Evolutionary conservation across 2,888 invertebrate genomes (phyloP).

Genomic region (Leucozona laternaria): DNA sequence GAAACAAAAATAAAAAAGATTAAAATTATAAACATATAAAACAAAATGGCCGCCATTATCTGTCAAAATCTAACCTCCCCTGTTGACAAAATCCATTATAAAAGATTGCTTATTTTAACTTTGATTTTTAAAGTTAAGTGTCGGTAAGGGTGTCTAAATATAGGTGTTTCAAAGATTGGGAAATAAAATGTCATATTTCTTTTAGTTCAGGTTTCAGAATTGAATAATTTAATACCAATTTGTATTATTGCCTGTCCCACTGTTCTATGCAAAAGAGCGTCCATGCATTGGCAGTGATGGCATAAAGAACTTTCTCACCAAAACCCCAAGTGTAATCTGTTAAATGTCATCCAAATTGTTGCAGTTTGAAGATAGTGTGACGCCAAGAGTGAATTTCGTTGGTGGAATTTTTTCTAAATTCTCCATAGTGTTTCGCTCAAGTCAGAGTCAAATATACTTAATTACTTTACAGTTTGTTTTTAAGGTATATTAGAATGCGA

Average conservation of each 20-base stretch:
- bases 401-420: slow-evolving; percentile 11
- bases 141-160: no score
- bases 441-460: background rate
- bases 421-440: background rate
- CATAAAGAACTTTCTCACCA: slow-evolving; percentile 31
- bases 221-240: background rate
- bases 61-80: no score
- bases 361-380: slow-evolving; percentile 31
- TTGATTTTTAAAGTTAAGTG: no score
- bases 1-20: no score
- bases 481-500: background rate
- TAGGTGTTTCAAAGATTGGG: no score
- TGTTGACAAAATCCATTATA: no score
- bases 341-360: slow-evolving; percentile 56
- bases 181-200: no score
- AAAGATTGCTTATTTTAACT: no score
- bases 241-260: background rate
- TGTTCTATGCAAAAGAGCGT: slow-evolving; percentile 4
- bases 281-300: slow-evolving; percentile 33
- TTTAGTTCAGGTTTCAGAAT: no score
- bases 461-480: background rate
- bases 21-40: no score
- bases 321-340: slow-evolving; percentile 57
- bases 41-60: no score
- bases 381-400: slow-evolving; percentile 41